Evolutionary conservation across 2,797 vertebrate species (phyloP).

Genomic region (Momotus momota): DNA sequence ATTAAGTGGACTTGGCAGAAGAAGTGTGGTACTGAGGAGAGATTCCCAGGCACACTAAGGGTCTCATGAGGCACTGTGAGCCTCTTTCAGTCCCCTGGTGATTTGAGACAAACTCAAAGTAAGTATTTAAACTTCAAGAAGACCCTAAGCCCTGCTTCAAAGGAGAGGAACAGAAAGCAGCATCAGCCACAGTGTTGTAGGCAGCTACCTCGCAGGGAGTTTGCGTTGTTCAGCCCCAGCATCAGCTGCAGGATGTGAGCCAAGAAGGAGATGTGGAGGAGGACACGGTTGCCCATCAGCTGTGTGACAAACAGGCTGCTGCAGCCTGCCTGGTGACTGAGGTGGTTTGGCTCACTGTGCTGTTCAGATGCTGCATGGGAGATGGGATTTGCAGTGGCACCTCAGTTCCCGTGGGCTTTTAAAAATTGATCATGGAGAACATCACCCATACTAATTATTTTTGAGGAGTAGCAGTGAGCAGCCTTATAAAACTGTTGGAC

Average conservation of each 20-base stretch:
- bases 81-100: neutral
- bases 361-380: neutral
- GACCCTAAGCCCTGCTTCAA: neutral
- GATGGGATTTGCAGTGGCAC: neutral
- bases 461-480: neutral
- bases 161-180: neutral
- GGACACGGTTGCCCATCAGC: neutral
- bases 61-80: neutral
- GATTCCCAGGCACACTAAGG: neutral
- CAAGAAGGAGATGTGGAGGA: fast-evolving
- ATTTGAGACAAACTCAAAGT: neutral
- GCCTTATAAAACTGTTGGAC: neutral
- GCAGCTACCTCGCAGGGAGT: neutral
- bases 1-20: neutral
- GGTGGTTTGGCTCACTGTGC: neutral
- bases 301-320: neutral
- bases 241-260: neutral
- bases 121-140: neutral
- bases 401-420: conserved; percentile 1
- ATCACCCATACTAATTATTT: neutral
- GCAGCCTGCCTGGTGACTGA: neutral
- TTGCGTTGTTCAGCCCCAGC: fast-evolving
- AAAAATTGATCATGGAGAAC: neutral
- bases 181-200: neutral
- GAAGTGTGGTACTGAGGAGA: neutral